A percentile compares a stretch with the other conserved stretches of the same genome.
Conservation (phyloP, 1,140 invertebrate genomes). For the Calephelis nemesis region DNA sequence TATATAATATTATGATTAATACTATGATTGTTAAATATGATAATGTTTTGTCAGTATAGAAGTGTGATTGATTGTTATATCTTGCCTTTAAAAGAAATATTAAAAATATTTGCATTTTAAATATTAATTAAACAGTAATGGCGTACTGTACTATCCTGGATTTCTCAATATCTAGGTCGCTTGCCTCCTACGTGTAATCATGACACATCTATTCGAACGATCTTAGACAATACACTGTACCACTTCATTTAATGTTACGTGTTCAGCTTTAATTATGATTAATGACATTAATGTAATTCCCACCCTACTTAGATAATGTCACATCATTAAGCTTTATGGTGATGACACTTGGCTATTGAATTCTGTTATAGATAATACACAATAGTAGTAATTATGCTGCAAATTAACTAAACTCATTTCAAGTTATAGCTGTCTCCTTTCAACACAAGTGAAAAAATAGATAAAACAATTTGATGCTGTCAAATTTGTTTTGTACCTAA, state of each 20-base stretch:
- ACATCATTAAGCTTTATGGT: slow-evolving; percentile 2
- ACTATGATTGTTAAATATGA: too few relatives aligned
- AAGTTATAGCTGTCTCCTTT: too few relatives aligned
- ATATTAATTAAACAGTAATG: too few relatives aligned
- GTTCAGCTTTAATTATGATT: slow-evolving; percentile 15
- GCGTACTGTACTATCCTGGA: background rate
- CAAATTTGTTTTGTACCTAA: too few relatives aligned
- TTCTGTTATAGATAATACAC: background rate
- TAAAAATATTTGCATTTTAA: too few relatives aligned
- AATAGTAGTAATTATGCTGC: background rate
- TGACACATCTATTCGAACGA: slow-evolving; percentile 3
- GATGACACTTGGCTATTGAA: background rate
- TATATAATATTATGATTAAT: too few relatives aligned
- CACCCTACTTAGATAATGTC: slow-evolving; percentile 6
- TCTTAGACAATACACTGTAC: slow-evolving; percentile 9
- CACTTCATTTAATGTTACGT: slow-evolving; percentile 8
- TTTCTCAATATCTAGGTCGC: background rate
- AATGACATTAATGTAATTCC: slow-evolving; percentile 4
- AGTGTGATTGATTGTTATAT: too few relatives aligned
- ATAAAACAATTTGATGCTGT: too few relatives aligned
- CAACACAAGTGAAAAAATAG: too few relatives aligned
- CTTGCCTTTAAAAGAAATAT: too few relatives aligned
- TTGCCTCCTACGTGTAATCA: slow-evolving; percentile 8
- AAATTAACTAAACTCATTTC: too few relatives aligned
- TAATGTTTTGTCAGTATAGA: too few relatives aligned